phyloP scores from a whole-genome alignment of 2,888 invertebrate genomes.

The Strigamia crassipes region DNA sequence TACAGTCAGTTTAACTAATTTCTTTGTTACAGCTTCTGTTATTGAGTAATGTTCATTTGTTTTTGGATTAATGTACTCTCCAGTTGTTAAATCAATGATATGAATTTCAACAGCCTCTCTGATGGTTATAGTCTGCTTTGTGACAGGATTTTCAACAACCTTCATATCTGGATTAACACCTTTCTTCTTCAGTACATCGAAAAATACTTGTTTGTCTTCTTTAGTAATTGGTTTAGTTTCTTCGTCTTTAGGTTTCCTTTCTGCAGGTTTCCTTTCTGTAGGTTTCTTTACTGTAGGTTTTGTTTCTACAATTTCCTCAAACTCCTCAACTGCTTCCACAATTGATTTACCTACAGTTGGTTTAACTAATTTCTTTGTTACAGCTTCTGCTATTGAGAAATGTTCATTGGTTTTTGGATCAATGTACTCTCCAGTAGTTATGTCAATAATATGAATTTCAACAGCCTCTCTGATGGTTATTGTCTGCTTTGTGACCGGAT shows the following conservation, averaged over 20 bases:
- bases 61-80: slow-evolving; percentile 76
- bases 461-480: slow-evolving; percentile 83
- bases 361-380: slow-evolving; percentile 76
- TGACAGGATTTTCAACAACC: slow-evolving; percentile 68
- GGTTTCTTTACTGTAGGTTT: slow-evolving; percentile 63
- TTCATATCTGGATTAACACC: slow-evolving; percentile 63
- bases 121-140: slow-evolving; percentile 78
- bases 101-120: slow-evolving; percentile 85
- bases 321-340: background rate
- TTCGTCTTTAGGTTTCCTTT: slow-evolving; percentile 64
- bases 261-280: slow-evolving; percentile 50
- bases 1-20: slow-evolving; percentile 76
- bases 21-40: slow-evolving; percentile 74
- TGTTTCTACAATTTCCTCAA: background rate
- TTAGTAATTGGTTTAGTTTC: background rate
- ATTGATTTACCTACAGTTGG: slow-evolving; percentile 58
- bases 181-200: slow-evolving; percentile 5
- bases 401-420: slow-evolving; percentile 76
- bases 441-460: slow-evolving; percentile 80
- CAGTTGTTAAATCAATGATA: slow-evolving; percentile 81
- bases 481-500: slow-evolving; percentile 80
- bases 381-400: slow-evolving; percentile 80
- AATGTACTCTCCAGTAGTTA: slow-evolving; percentile 80
- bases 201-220: background rate
- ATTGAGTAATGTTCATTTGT: slow-evolving; percentile 81